Base-by-base conservation (phyloP, 2,113 vertebrate genomes). In the Coracopsis vasa region DNA sequence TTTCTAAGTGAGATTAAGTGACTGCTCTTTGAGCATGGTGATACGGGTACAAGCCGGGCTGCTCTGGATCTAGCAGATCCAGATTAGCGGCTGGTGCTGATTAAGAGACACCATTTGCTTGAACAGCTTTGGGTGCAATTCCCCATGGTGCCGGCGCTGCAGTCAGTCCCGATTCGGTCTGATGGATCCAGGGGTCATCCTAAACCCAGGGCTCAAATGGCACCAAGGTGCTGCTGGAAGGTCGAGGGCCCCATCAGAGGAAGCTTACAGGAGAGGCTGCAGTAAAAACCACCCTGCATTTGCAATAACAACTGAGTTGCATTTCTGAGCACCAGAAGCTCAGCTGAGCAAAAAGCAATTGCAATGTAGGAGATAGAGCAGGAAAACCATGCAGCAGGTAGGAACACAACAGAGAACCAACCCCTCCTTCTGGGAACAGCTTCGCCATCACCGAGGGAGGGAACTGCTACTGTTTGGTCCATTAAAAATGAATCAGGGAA, bases 1-100 rank as follows among this genome's bases (percentile, higher is more conserved):
- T 96, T 96, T 96, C 83, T 96, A 96, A 95, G 91, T 85, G 92
- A 93, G 91, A 96, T 88, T 93, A 95, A 96, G 77, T 71, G 91
- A 75, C 79, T 71, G 65, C 54, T 94, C 89, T 95, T 92, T 88
- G 90, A 91, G 88, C 95, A 37, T 28, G 54, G 66, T 84, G 93
- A 91, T 89, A 83, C 11, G 80, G 94, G 62, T 47, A 45, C 78
- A 95, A 95, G 88, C 58, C 92, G 93, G 90, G 81, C 87, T 96
- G 93, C 88, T 95, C 80, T 93, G 74, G 42, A 82, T 94, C 80
- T 62, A 84, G 71, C 64, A 93, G 75, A 94, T 88, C 93, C n/a
- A n/a, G n/a, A n/a, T n/a, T n/a, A n/a, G n/a, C n/a, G 23, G 54
- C 51, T 83, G 64, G 79, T 75, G 93, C 88, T 16, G 1, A 25